These are phyloP conservation scores for Sphaeridia pumilis DNA, from an alignment of 2,888 invertebrate species.

Conservation along the genomic window DNA sequence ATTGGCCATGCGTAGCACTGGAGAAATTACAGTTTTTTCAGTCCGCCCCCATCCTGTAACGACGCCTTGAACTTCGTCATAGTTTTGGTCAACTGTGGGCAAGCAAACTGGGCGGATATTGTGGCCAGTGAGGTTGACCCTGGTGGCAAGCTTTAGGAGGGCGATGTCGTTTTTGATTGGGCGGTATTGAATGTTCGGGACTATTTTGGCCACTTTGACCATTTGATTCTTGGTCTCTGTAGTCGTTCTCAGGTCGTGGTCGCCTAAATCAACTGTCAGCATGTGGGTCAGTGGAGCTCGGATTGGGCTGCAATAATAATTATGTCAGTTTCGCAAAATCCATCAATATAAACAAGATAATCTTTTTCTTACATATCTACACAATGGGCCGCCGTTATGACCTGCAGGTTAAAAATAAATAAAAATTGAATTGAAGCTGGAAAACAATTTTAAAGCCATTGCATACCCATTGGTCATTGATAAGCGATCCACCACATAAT, in stretches of 20 bases:
- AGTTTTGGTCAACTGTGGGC: no score
- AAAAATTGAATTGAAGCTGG: no score
- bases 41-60: slow-evolving; percentile 34
- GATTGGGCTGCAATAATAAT: slow-evolving; percentile 19
- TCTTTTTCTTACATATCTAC: slow-evolving; percentile 26
- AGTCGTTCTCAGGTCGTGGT: slow-evolving; percentile 26
- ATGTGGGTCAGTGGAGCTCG: slow-evolving; percentile 23
- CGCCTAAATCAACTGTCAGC: slow-evolving; percentile 30
- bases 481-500: slow-evolving; percentile 27
- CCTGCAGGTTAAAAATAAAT: no score
- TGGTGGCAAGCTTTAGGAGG: slow-evolving; percentile 23
- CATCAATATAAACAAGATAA: no score
- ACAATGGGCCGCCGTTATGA: slow-evolving; percentile 31
- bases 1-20: slow-evolving; percentile 25
- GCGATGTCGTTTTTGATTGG: slow-evolving; percentile 23
- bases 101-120: slow-evolving; percentile 28
- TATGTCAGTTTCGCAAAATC: no score
- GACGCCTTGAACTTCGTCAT: slow-evolving; percentile 17
- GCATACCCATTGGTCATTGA: slow-evolving; percentile 23
- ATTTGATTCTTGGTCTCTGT: slow-evolving; percentile 25
- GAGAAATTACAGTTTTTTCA: slow-evolving; percentile 27
- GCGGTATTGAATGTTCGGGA: slow-evolving; percentile 24
- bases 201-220: slow-evolving; percentile 21
- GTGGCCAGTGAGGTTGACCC: slow-evolving; percentile 18
- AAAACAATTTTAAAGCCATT: slow-evolving; percentile 1